Evolutionary conservation across 2,888 invertebrate species (phyloP), one percentile per base, ranked within the genome.

Genomic region (Morpho achilles): DNA sequence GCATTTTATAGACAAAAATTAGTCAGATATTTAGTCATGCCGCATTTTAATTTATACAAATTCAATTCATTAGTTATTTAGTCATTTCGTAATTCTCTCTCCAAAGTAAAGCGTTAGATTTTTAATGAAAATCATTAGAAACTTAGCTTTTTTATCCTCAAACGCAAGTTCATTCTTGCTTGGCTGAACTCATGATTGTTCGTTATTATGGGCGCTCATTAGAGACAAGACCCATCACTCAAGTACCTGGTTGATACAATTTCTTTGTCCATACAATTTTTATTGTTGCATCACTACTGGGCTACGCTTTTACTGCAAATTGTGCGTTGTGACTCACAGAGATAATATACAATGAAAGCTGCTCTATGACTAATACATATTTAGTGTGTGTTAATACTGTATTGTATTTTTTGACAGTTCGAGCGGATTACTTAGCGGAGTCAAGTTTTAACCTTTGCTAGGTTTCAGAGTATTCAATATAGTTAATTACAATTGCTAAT

Each of bases 231-330:
- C 74, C 79, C 76, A 82, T 80, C 79, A 79, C 40, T 57, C 22
- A 58, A 67, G 70, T 79, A 74, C 79, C 76, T 76, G 74, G 68
- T 71, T 70, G 69, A 68, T 68, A 72, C 80, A 83, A 88, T 87
- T 88, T 83, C 87, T 88, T 89, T 89, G 89, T 89, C 83, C 76
- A 70, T 73, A 77, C 76, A 81, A 80, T 83, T 86, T 87, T 86
- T 80, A 88, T 85, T 83, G 86, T 88, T 88, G 81, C 87, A 80
- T 87, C 88, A 87, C 76, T 40, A 71, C 77, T 79, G 76, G 78
- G 77, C 75, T 80, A 74, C 75, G 81, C 89, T 89, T 89, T 90
- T 89, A 84, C 85, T 77, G 75, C 80, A 79, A 84, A 79, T 80
- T 76, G 76, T 79, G 74, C 70, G 72, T 74, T 76, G 73, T 84